Conservation (phyloP, 2,113 vertebrate species). For the Psittacula cyanocephala region DNA sequence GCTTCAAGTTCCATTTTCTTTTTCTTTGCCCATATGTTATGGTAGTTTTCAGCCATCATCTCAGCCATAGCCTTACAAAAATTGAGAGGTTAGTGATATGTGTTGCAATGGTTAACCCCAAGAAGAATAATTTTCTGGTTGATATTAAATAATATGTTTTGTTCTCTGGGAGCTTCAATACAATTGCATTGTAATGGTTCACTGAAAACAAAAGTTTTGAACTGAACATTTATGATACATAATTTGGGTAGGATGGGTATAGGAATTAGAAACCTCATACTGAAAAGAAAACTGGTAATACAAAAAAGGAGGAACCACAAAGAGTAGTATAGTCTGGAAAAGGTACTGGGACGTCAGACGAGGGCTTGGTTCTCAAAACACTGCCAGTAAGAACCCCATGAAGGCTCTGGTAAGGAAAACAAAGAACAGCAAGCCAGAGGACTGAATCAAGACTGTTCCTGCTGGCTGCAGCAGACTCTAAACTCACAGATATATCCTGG, state of each 20-base stretch:
- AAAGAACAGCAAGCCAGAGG: not conserved
- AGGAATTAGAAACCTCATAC: not conserved
- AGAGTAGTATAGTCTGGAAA: not conserved
- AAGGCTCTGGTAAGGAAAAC: not conserved
- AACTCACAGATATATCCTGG: not conserved
- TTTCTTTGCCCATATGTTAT: slow-evolving; percentile 96
- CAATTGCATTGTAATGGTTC: not conserved
- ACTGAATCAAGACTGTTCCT: not conserved
- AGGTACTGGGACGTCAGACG: not conserved
- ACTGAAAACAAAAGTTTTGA: not conserved
- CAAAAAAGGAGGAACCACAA: not conserved
- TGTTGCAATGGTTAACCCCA: not conserved
- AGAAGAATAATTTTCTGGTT: not conserved
- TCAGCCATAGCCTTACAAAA: slow-evolving; percentile 91
- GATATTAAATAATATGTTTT: not conserved
- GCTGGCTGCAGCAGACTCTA: not conserved
- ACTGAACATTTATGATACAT: not conserved
- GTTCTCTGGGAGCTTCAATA: not conserved
- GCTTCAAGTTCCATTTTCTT: slow-evolving; percentile 93
- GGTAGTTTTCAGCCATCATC: slow-evolving; percentile 96
- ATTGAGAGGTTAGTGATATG: not conserved
- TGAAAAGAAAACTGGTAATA: not conserved
- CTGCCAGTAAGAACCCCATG: not conserved
- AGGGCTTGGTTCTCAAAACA: not conserved
- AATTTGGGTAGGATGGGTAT: not conserved